A percentile compares a stretch with the other conserved stretches of the same genome.
These are phyloP conservation scores for Adela reaumurella DNA, from an alignment of 2,888 invertebrate genomes.

Conservation along the genomic window DNA sequence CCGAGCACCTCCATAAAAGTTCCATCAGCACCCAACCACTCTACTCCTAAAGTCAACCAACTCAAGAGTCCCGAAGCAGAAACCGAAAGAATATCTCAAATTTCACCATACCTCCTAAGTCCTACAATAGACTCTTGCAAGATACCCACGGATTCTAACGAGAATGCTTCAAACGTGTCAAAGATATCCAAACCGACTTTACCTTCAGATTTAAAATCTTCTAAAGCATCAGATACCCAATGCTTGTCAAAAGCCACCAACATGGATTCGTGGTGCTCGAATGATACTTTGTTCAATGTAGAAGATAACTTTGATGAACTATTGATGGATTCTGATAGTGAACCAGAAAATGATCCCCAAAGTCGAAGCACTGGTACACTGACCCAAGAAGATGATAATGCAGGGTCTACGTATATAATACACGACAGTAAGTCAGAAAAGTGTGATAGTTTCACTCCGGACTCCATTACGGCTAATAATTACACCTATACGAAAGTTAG, in stretches of 20 bases:
- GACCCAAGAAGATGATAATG: constrained; percentile 38
- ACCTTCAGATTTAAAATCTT: constrained; percentile 46
- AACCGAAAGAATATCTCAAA: constrained; percentile 37
- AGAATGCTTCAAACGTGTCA: constrained; percentile 38
- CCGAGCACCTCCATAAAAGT: background rate
- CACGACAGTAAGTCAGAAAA: constrained; percentile 39
- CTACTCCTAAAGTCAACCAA: constrained; percentile 24
- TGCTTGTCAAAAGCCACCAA: constrained; percentile 54
- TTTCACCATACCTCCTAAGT: constrained; percentile 40
- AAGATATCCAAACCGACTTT: constrained; percentile 46
- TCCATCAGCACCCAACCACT: constrained; percentile 14
- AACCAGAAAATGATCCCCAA: constrained; percentile 21
- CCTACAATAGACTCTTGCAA: constrained; percentile 38
- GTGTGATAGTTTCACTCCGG: constrained; percentile 39
- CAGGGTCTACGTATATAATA: constrained; percentile 41
- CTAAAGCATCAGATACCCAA: constrained; percentile 42
- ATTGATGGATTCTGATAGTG: constrained; percentile 32
- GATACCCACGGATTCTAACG: constrained; percentile 24
- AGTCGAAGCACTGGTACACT: constrained; percentile 42
- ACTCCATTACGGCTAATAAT: constrained; percentile 41
- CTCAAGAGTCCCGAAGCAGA: constrained; percentile 16
- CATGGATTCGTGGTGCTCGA: constrained; percentile 63
- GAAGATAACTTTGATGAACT: constrained; percentile 56
- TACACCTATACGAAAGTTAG: constrained; percentile 41
- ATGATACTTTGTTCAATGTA: constrained; percentile 61